Evolutionary conservation across 2,113 vertebrate genomes (phyloP), one percentile per base, ranked within the genome.

Genomic region (Columba livia): DNA sequence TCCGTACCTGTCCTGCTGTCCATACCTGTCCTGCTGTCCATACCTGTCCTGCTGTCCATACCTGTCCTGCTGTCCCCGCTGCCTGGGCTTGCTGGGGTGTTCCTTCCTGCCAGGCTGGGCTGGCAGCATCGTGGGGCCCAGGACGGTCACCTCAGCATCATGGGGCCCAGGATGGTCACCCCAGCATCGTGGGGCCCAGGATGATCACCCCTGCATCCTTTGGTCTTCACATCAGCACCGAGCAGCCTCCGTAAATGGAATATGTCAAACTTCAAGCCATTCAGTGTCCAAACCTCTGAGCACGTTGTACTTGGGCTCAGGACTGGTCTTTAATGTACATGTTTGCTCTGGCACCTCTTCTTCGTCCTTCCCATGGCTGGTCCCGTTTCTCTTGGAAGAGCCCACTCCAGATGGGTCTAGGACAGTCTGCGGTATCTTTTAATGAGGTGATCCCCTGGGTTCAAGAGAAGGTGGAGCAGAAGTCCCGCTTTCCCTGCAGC

Each of bases 241-340:
- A 23, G 83, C 51, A 48, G 48, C 44, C 40, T 17, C n/a, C 0
- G 0, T 15, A 8, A 40, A 13, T 25, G 28, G 51, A 25, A 4
- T 1, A 6, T 66, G 61, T 6, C 53, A 32, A 28, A 54, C 29
- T 48, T 21, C 8, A 60, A 62, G 66, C 47, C 47, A 3, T 16
- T 9, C 4, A 7, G 21, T 9, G 58, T 9, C 72, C 57, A n/a
- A 7, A 15, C 3, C n/a, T 11, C 24, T 1, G 54, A 28, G 53
- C 6, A 4, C 0, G 6, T 8, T 51, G 56, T 25, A 3, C 47
- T 40, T 57, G 44, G 36, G 26, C 5, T 20, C 25, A 32, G 56
- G n/a, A 15, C 18, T 13, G 4, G 5, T 53, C 26, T 3, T 4
- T 26, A 31, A 1, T 5, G 2, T 1, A 8, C 7, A 12, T 14